Evolutionary conservation across 2,797 vertebrate species (phyloP).

Genomic region (Sarcoramphus papa): DNA sequence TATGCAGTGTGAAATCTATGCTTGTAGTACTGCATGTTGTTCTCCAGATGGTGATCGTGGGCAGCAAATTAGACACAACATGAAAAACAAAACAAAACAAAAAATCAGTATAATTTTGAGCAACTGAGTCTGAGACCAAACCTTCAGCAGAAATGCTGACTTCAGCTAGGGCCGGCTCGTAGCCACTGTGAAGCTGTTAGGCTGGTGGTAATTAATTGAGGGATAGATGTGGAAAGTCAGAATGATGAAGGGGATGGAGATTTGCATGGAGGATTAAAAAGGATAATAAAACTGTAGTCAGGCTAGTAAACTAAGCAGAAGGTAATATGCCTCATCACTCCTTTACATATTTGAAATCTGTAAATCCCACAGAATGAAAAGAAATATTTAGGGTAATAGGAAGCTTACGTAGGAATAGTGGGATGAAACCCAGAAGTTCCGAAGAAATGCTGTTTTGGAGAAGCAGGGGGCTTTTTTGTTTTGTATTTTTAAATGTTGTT

Average conservation of each 20-base stretch:
- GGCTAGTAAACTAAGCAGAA: neutral
- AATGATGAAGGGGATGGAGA: neutral
- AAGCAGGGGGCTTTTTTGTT: neutral
- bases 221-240: neutral
- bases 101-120: neutral
- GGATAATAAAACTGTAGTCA: neutral
- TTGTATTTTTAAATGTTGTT: neutral
- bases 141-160: neutral
- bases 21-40: neutral
- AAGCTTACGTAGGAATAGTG: neutral
- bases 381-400: neutral
- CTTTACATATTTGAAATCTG: neutral
- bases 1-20: neutral
- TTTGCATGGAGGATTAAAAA: neutral
- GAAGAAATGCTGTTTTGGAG: neutral
- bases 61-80: neutral
- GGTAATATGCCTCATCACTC: neutral
- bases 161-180: rapidly evolving
- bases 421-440: neutral
- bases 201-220: neutral
- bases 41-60: conserved; percentile 37
- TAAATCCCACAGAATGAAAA: neutral
- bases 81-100: neutral
- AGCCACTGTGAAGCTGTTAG: neutral
- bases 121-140: neutral